Base-by-base conservation (phyloP, 2,888 invertebrate species). In the Agrotis clavis region DNA sequence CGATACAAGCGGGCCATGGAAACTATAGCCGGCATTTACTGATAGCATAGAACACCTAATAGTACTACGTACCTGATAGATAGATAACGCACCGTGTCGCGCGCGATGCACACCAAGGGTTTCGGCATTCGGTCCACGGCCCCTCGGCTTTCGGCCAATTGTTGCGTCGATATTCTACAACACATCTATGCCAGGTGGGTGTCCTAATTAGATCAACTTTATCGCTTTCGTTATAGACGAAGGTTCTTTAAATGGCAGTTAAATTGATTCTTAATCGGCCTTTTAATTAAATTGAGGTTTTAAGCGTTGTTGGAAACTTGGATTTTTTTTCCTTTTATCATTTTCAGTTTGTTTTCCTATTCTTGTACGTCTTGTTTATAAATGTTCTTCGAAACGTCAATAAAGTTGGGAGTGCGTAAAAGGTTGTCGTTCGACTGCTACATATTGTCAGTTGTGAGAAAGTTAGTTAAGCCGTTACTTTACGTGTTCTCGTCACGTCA, bases 21-120 rank as follows among this genome's bases (percentile, higher is more conserved):
- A 90, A 90, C 89, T 90, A 35, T 91, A 90, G 87, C 85, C 77
- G 84, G 82, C 65, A 67, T 83, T 86, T 88, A 85, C 88, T 88
- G 89, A 86, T n/a, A n/a, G n/a, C n/a, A n/a, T n/a, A n/a, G n/a
- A n/a, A n/a, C n/a, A n/a, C n/a, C n/a, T n/a, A n/a, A n/a, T n/a
- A n/a, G n/a, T n/a, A n/a, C n/a, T n/a, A n/a, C n/a, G n/a, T n/a
- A n/a, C n/a, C n/a, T n/a, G n/a, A n/a, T n/a, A n/a, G n/a, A n/a
- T 79, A 82, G 80, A 85, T 82, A 73, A 78, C 65, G 77, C 74
- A 65, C 67, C 71, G 67, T 70, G 76, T 66, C 77, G 74, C 79
- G 60, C 77, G 74, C 79, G 60, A 60, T 70, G 77, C 74, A 78
- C 74, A 74, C 67, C 61, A 71, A 79, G 18, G 68, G 76, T 71